Evolutionary conservation across 2,113 vertebrate species (phyloP).

Genomic region (Agelaius tricolor): DNA sequence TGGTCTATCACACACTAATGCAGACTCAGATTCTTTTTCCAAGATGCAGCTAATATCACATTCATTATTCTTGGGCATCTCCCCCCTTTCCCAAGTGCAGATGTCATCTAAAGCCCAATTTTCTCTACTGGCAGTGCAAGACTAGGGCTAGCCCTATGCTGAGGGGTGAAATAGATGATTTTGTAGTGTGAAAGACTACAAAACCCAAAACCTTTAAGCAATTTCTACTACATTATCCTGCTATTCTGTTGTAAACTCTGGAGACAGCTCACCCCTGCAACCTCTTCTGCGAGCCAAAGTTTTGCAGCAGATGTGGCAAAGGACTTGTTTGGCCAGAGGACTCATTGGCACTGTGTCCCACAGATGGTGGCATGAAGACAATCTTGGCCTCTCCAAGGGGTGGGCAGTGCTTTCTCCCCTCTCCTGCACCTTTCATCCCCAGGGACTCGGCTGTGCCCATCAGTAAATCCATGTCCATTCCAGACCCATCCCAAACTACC

Average conservation of each 20-base stretch:
- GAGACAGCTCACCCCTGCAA: background rate
- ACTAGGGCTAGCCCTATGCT: background rate
- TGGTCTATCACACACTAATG: background rate
- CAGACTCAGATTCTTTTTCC: background rate
- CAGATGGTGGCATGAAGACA: background rate
- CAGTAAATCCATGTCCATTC: background rate
- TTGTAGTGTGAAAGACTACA: background rate
- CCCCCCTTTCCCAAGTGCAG: background rate
- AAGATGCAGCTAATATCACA: background rate
- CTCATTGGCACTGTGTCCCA: background rate
- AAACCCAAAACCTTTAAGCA: background rate
- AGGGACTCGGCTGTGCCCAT: background rate
- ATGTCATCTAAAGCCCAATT: background rate
- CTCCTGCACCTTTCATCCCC: background rate
- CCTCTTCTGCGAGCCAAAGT: background rate
- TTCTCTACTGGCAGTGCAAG: background rate
- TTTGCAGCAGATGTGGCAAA: background rate
- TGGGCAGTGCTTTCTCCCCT: rapidly evolving
- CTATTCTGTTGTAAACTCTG: background rate
- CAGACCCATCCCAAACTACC: background rate
- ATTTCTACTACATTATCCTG: background rate
- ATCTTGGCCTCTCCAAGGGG: background rate
- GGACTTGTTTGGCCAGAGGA: background rate
- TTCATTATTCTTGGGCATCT: background rate
- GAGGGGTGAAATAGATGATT: background rate